Percentiles rank a stretch among this genome's conserved stretches.
Conservation (phyloP, 2,797 vertebrate species). For the Clamator glandarius region DNA sequence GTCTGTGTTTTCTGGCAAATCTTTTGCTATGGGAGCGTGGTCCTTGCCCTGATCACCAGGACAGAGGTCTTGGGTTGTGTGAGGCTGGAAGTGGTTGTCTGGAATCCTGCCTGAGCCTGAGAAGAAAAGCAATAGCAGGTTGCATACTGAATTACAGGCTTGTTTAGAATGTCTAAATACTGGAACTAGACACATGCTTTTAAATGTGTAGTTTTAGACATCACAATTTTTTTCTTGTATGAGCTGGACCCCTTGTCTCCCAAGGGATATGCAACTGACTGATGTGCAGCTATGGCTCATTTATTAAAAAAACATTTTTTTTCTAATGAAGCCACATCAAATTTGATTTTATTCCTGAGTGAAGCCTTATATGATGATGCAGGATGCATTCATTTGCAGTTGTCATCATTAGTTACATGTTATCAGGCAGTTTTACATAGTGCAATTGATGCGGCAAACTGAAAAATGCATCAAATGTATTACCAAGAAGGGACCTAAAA, state of each 20-base stretch:
- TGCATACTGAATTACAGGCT: rapidly evolving
- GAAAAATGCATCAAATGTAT: not conserved
- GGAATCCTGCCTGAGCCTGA: not conserved
- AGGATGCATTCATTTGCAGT: not conserved
- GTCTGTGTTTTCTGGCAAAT: not conserved
- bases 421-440: not conserved
- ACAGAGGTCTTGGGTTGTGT: not conserved
- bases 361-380: not conserved
- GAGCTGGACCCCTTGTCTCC: not conserved
- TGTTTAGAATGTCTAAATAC: rapidly evolving
- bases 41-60: not conserved
- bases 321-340: not conserved
- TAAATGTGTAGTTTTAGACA: not conserved
- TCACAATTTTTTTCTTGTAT: not conserved
- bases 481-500: not conserved
- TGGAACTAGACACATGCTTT: not conserved
- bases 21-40: rapidly evolving
- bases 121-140: not conserved
- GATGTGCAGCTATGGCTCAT: not conserved
- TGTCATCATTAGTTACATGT: not conserved
- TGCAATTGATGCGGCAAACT: not conserved
- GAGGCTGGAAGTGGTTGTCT: not conserved
- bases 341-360: not conserved
- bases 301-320: not conserved
- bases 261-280: not conserved